phyloP scores from a whole-genome alignment of 2,113 vertebrate species.

The Carassius auratus region DNA sequence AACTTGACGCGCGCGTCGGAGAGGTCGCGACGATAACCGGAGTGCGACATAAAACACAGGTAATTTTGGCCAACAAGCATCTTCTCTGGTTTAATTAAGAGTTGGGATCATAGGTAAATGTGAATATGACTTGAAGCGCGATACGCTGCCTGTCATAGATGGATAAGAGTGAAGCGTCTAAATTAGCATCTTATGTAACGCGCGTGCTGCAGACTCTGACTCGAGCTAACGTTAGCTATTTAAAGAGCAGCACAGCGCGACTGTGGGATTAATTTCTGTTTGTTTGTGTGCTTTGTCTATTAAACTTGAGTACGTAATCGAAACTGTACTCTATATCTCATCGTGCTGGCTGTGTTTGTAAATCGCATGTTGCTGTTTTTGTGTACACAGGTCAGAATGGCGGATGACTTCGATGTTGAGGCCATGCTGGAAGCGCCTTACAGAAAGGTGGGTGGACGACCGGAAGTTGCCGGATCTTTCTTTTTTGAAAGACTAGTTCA shows the following conservation, averaged over 20 bases:
- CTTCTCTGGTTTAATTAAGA: no score
- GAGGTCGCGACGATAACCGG: slow-evolving; percentile 22
- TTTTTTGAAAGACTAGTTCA: slow-evolving; percentile 53
- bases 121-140: no score
- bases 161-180: background rate
- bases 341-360: background rate
- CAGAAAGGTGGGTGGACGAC: slow-evolving; percentile 90
- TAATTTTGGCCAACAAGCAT: background rate
- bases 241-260: no score
- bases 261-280: background rate
- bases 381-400: slow-evolving; percentile 81
- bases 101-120: background rate
- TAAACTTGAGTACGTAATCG: background rate
- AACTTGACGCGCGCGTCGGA: slow-evolving; percentile 2
- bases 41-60: slow-evolving; percentile 10
- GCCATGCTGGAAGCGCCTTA: slow-evolving; percentile 99
- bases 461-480: slow-evolving; percentile 68
- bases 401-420: slow-evolving; percentile 99
- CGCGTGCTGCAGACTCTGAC: slow-evolving; percentile 2
- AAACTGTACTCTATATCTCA: background rate
- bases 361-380: background rate
- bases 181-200: slow-evolving; percentile 23
- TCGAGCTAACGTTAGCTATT: background rate
- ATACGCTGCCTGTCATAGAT: no score
- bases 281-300: background rate